Evolutionary conservation across 2,888 invertebrate species (phyloP), one percentile per base, ranked within the genome.

Genomic region (Ernsta delagoae): DNA sequence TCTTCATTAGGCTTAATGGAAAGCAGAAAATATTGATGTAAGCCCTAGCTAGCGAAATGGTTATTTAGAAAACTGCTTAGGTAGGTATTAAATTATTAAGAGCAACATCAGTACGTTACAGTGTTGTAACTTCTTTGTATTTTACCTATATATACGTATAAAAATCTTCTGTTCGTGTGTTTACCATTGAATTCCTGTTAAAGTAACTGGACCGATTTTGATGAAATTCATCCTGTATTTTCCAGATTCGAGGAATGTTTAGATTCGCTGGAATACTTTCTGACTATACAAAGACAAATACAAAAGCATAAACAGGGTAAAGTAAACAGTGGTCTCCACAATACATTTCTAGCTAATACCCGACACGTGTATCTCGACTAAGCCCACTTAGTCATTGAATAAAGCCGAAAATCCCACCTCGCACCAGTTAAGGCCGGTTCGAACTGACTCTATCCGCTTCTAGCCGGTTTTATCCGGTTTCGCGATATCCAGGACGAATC

Each of bases 381-480:
- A 68, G 61, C 62, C 48, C 65, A 57, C 63, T 69, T 71, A 72
- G 70, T 72, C 71, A 72, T 71, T 73, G 60, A 41, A 41, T 45
- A 69, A 68, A 74, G 68, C 74, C 73, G 65, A 70, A 71, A 73
- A 73, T 70, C 72, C 73, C 59, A 50, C 70, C 70, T 64, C 65
- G 70, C 57, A 71, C 67, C 64, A 57, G 57, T 57, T 39, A 31
- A n/a, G 31, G 36, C 61, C 62, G 57, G 66, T 39, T 70, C 57
- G 65, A 70, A 65, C 45, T 65, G 66, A 57, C 60, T 65, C 63
- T 62, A 75, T 72, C 70, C 57, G 70, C 60, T 70, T 62, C 56
- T 60, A 75, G 72, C 70, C 56, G 71, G 56, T 71, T 74, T 76
- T 79, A 79, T 79, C 76, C 77, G 70, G 72, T 78, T 82, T 82